Evolutionary conservation across 1,140 invertebrate species (phyloP).

Genomic region (Teleopsis dalmanni): DNA sequence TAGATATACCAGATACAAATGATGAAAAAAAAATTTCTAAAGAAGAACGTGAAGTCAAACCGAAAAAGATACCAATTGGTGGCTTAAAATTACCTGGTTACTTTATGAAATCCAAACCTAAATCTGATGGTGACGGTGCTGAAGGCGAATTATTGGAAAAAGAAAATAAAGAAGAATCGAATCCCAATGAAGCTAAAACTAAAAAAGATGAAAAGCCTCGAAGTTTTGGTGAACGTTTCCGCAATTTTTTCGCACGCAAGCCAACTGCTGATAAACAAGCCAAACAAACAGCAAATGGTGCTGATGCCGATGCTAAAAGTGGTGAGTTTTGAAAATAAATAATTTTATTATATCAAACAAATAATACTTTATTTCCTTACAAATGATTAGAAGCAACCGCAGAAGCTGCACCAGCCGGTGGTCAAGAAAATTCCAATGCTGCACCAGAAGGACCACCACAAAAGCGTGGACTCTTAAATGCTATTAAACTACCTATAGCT

Average conservation of each 20-base stretch:
- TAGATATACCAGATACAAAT: constrained; percentile 40
- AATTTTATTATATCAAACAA: neutral
- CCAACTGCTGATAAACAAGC: constrained; percentile 29
- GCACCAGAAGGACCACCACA: constrained; percentile 20
- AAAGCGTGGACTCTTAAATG: constrained; percentile 51
- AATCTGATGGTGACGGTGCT: constrained; percentile 41
- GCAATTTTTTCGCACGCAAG: constrained; percentile 37
- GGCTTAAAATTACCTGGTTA: constrained; percentile 75
- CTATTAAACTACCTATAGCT: constrained; percentile 56
- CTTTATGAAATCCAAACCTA: constrained; percentile 65
- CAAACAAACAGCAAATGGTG: constrained; percentile 20
- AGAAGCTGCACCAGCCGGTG: constrained; percentile 44
- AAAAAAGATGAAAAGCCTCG: constrained; percentile 38
- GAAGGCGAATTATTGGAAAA: constrained; percentile 44
- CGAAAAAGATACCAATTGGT: constrained; percentile 72
- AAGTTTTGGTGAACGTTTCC: constrained; percentile 31
- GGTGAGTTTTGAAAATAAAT: constrained; percentile 20
- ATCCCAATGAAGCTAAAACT: constrained; percentile 17
- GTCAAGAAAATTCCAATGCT: constrained; percentile 20
- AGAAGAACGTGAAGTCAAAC: constrained; percentile 62
- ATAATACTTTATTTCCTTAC: neutral
- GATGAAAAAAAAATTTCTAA: constrained; percentile 54
- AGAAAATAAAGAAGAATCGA: constrained; percentile 31
- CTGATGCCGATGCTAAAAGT: constrained; percentile 30
- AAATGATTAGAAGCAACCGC: constrained; percentile 35